Conservation (phyloP, 2,113 vertebrate species). For the Pica pica region DNA sequence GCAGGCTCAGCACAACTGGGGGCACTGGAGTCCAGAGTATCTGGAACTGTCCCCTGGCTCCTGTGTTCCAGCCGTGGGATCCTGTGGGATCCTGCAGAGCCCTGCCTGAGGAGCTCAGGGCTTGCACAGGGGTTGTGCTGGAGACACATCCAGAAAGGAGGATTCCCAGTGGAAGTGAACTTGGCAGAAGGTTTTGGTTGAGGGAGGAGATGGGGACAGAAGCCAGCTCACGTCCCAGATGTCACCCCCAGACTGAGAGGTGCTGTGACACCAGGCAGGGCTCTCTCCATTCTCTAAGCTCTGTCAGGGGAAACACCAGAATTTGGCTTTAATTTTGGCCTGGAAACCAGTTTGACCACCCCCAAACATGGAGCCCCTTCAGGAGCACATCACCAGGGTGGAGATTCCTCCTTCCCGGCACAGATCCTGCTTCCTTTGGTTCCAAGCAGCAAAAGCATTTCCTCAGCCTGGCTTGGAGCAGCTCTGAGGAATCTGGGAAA, state of each 20-base stretch:
- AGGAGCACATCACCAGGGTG: rapidly evolving
- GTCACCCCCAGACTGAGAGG: neutral
- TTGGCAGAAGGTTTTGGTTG: neutral
- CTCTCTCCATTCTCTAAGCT: neutral
- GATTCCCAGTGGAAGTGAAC: rapidly evolving
- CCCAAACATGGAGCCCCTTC: neutral
- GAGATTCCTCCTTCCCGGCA: neutral
- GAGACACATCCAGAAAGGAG: neutral
- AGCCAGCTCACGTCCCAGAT: rapidly evolving
- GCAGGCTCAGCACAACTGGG: neutral
- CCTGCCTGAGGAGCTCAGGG: neutral
- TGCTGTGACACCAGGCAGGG: rapidly evolving
- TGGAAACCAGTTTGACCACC: neutral
- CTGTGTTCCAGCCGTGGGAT: neutral
- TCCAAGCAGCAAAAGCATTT: neutral
- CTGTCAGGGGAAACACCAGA: neutral
- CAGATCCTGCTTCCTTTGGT: neutral
- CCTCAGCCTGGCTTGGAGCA: neutral
- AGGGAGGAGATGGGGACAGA: neutral
- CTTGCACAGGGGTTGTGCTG: neutral
- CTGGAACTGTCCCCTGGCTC: neutral
- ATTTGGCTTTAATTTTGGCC: neutral
- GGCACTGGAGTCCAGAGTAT: neutral
- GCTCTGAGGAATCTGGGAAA: neutral
- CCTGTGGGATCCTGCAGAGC: neutral